Conservation (phyloP, 2,888 invertebrate genomes). For the Andrena fulva region DNA sequence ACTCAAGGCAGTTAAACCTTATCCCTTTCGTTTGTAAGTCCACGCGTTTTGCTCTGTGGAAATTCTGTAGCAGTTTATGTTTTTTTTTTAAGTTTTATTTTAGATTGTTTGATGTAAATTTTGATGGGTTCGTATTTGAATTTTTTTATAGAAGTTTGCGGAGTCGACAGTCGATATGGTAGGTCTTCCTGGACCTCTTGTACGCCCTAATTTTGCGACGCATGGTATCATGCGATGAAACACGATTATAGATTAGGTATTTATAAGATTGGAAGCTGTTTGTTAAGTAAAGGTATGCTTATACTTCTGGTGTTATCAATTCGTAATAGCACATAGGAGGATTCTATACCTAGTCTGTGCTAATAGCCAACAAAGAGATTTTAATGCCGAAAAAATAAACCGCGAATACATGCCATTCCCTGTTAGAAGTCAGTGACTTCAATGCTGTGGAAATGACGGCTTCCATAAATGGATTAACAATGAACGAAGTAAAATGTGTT, state of each 20-base stretch:
- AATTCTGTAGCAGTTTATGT: too few species aligned
- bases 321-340: too few species aligned
- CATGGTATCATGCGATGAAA: not conserved
- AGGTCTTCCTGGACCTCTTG: conserved; percentile 18
- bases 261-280: not conserved
- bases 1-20: too few species aligned
- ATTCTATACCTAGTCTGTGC: not conserved
- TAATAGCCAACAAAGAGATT: not conserved
- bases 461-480: not conserved
- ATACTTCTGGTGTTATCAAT: too few species aligned
- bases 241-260: not conserved
- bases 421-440: conserved; percentile 57
- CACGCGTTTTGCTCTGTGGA: too few species aligned
- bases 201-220: not conserved
- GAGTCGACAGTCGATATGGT: conserved; percentile 21
- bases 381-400: conserved; percentile 40
- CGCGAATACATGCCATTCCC: not conserved
- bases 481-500: not conserved
- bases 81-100: too few species aligned
- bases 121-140: too few species aligned
- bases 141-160: not conserved
- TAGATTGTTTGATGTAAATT: too few species aligned
- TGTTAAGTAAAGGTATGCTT: too few species aligned
- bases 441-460: conserved; percentile 49
- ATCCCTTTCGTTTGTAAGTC: too few species aligned